A percentile compares a stretch with the other conserved stretches of the same genome.
phyloP scores from a whole-genome alignment of 1,140 invertebrate genomes.

The Eueides isabella region DNA sequence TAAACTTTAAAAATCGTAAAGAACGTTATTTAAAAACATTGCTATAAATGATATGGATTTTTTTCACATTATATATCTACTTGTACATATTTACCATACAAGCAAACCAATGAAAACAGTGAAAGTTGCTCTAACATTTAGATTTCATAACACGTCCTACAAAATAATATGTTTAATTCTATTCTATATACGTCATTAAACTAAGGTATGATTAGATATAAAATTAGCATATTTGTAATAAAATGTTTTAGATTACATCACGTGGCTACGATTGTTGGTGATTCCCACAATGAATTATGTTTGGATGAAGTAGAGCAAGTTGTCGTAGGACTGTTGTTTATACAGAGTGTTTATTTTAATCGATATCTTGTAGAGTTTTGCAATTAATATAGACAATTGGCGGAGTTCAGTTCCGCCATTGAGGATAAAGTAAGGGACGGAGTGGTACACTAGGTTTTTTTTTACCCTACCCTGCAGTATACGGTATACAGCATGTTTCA shows the following conservation, averaged over 20 bases:
- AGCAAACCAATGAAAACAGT: not conserved
- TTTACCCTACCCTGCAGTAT: too few relatives aligned
- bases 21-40: too few relatives aligned
- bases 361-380: not conserved
- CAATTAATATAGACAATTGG: not conserved
- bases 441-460: too few relatives aligned
- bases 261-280: constrained; percentile 48
- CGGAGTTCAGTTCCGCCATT: too few relatives aligned
- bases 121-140: constrained; percentile 2
- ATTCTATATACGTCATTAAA: not conserved
- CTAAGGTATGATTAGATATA: not conserved
- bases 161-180: not conserved
- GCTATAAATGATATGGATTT: too few relatives aligned
- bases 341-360: constrained; percentile 44
- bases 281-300: constrained; percentile 71
- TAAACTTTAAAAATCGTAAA: not conserved
- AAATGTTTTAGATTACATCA: constrained; percentile 33
- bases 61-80: too few relatives aligned
- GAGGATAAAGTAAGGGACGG: too few relatives aligned
- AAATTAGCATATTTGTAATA: constrained; percentile 31
- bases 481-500: too few relatives aligned
- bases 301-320: constrained; percentile 59
- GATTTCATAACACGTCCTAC: constrained; percentile 15
- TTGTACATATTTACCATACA: not conserved
- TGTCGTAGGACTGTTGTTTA: constrained; percentile 46